These are phyloP conservation scores for Carollia perspicillata DNA, from an alignment of 2,113 vertebrate genomes.

Conservation along the genomic window DNA sequence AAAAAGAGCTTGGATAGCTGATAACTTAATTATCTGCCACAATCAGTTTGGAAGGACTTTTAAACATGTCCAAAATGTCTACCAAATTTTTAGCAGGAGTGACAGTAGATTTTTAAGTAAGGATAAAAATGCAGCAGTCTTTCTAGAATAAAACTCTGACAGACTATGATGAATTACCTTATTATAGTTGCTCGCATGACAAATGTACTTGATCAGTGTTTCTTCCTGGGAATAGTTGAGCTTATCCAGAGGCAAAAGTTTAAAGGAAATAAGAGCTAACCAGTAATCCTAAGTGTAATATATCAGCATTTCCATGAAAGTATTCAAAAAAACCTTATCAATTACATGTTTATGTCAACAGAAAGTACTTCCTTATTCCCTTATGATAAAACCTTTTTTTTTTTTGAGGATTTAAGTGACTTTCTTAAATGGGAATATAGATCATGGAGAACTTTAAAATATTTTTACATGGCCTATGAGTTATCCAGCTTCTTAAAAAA, in stretches of 20 bases:
- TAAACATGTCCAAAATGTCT: conserved; percentile 83
- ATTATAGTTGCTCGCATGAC: conserved; percentile 84
- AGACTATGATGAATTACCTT: conserved; percentile 88
- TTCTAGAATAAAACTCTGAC: conserved; percentile 82
- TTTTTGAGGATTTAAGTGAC: conserved; percentile 59
- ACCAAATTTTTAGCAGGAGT: conserved; percentile 80
- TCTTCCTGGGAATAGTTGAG: conserved; percentile 85
- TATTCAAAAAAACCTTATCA: conserved; percentile 71
- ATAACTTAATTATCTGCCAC: conserved; percentile 85
- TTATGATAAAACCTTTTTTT: background rate
- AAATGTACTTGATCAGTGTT: conserved; percentile 86
- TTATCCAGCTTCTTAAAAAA: background rate
- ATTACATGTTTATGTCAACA: conserved; percentile 75
- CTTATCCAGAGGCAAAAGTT: conserved; percentile 84
- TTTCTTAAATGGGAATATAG: background rate
- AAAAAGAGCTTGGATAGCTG: conserved; percentile 66
- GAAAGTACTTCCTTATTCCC: conserved; percentile 23
- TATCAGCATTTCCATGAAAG: conserved; percentile 74
- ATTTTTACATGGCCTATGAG: background rate
- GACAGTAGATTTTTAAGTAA: conserved; percentile 84
- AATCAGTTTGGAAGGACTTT: conserved; percentile 82
- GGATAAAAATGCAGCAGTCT: conserved; percentile 83
- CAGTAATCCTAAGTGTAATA: conserved; percentile 77
- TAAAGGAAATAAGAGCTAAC: conserved; percentile 82
- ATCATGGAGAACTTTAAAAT: conserved; percentile 9